Evolutionary conservation across 2,888 invertebrate species (phyloP), one percentile per base, ranked within the genome.

Genomic region (Drosophila macrothrix): DNA sequence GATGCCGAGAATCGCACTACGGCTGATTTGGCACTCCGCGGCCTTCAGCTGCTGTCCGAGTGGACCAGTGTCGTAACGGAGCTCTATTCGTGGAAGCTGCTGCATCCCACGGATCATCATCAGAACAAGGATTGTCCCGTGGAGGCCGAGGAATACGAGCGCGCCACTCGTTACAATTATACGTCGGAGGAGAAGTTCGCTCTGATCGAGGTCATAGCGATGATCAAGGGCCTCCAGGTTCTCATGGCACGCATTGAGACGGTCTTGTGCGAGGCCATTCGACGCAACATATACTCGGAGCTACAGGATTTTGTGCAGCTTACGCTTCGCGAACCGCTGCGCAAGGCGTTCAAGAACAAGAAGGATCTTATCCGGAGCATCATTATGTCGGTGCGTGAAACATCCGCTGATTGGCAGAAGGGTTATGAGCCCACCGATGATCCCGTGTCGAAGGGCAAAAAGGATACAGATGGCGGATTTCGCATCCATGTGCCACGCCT

Each of bases 21-120:
- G 3, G 96, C 97, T 0, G 98, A 99, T 90, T 94, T 99, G 75
- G 98, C 99, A 7, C 94, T 99, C 22, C 95, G 97, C 4, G 99
- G 99, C 0, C 94, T 99, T 0, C 99, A 99, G 92, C 94, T 99
- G 63, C 94, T 99, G 6, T 98, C 99, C 0, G 97, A 98, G 76
- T 99, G 99, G 99, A 99, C 99, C 19, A 97, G 97, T 71, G 97
- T 99, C 58, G 97, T 99, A 0, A 98, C 99, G 0, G 99, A 99
- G 94, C 94, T 99, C 67, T 99, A 98, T 93, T 98, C 99, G 0
- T 99, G 99, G 99, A 99, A 99, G 94, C 94, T 99, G 67, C 94
- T 99, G 82, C 99, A 99, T 93, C 99, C 99, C 1, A 99, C 99
- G 0, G 99, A 99, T 94, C 98, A 98, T 92, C 97, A 98, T 92